Evolutionary conservation across 2,797 vertebrate genomes (phyloP).

Genomic region (Tokudaia muenninki): DNA sequence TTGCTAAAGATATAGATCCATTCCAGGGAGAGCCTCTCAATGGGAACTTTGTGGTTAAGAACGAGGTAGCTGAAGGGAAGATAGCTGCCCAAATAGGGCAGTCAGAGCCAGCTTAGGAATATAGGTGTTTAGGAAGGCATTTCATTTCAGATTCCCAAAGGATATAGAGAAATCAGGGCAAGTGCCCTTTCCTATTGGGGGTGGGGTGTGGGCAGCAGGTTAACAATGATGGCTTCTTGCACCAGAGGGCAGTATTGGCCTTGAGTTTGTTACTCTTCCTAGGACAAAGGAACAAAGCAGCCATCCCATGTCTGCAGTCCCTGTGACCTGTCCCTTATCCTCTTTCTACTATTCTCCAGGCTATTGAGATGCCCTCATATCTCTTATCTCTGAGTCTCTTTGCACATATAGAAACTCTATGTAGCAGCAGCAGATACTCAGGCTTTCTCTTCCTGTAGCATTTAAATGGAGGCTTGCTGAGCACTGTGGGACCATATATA

Average conservation of each 20-base stretch:
- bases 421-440: neutral
- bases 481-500: neutral
- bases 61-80: neutral
- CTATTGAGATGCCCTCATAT: neutral
- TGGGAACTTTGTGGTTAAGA: neutral
- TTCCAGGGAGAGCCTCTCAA: neutral
- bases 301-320: neutral
- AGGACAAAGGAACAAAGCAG: neutral
- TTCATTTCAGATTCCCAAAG: neutral
- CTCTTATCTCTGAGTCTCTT: neutral
- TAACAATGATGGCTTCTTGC: neutral
- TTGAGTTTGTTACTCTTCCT: neutral
- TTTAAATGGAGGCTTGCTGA: neutral
- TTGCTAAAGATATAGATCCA: neutral
- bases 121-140: neutral
- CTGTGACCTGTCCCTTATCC: neutral
- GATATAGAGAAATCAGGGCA: neutral
- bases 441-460: neutral
- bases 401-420: neutral
- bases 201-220: neutral
- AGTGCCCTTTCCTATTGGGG: neutral
- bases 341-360: neutral
- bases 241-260: slow-evolving; percentile 75
- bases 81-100: neutral
- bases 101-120: neutral